Conservation (phyloP, 1,140 invertebrate genomes). For the silkworm (Bombyx mori) region DNA sequence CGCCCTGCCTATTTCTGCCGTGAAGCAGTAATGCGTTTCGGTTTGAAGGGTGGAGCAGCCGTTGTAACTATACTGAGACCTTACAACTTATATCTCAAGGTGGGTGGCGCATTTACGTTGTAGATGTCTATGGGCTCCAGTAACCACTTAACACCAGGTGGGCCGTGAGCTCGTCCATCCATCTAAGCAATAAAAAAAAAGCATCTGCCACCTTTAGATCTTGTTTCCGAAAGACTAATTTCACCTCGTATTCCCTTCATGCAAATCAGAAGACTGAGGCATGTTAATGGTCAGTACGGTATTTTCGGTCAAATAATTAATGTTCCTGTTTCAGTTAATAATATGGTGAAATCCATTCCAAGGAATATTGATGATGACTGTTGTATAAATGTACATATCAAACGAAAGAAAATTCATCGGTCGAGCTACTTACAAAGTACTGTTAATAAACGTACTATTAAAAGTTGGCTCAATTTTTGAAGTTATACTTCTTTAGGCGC, state of each 20-base stretch:
- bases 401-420: slow-evolving; percentile 16
- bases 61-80: too few species aligned
- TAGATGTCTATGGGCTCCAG: too few species aligned
- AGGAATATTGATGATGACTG: slow-evolving; percentile 17
- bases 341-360: slow-evolving; percentile 16
- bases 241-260: slow-evolving; percentile 14
- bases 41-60: too few species aligned
- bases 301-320: slow-evolving; percentile 21
- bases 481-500: too few species aligned
- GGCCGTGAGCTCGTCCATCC: too few species aligned
- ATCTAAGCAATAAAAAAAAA: too few species aligned
- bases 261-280: slow-evolving; percentile 12
- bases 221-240: slow-evolving; percentile 6
- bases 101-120: too few species aligned
- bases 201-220: neutral
- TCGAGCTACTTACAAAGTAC: slow-evolving; percentile 11
- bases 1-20: too few species aligned
- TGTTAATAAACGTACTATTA: slow-evolving; percentile 10
- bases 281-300: slow-evolving; percentile 13
- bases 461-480: neutral
- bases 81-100: too few species aligned
- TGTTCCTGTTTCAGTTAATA: slow-evolving; percentile 18
- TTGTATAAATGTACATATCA: slow-evolving; percentile 18
- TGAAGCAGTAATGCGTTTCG: too few species aligned
- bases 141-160: too few species aligned